Evolutionary conservation across 2,888 invertebrate genomes (phyloP).

Genomic region (Dioctria rufipes): DNA sequence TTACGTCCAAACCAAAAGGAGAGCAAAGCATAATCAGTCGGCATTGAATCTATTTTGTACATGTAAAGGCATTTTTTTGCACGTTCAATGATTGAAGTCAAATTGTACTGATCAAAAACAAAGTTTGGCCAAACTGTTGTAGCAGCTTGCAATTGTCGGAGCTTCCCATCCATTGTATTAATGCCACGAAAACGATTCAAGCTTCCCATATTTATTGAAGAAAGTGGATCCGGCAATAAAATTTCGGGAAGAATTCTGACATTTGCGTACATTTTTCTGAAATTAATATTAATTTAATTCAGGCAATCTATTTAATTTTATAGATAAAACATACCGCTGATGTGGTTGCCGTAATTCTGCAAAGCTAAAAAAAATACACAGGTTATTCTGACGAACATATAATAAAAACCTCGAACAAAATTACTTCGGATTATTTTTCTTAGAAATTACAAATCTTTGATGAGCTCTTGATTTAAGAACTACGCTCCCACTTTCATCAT

Average conservation of each 20-base stretch:
- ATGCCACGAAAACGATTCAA: conserved; percentile 71
- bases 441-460: conserved; percentile 77
- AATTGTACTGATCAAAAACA: conserved; percentile 78
- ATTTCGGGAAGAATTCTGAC: conserved; percentile 81
- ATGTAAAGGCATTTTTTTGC: conserved; percentile 67
- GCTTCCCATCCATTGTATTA: conserved; percentile 66
- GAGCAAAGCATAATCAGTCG: conserved; percentile 78
- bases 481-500: conserved; percentile 68
- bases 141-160: conserved; percentile 71
- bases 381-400: neutral
- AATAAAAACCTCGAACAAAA: conserved; percentile 17
- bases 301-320: neutral
- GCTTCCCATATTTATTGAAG: conserved; percentile 71
- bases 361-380: conserved; percentile 49
- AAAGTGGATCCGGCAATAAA: conserved; percentile 74
- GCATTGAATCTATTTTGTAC: conserved; percentile 73
- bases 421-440: conserved; percentile 66
- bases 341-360: conserved; percentile 39
- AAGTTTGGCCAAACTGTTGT: conserved; percentile 78
- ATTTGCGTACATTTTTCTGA: conserved; percentile 73
- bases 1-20: conserved; percentile 88
- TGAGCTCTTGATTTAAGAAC: conserved; percentile 82
- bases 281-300: neutral
- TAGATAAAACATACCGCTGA: conserved; percentile 49
- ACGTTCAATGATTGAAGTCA: conserved; percentile 70